These are phyloP conservation scores for Sebastolobus alascanus DNA, from an alignment of 2,797 vertebrate species.

Conservation along the genomic window DNA sequence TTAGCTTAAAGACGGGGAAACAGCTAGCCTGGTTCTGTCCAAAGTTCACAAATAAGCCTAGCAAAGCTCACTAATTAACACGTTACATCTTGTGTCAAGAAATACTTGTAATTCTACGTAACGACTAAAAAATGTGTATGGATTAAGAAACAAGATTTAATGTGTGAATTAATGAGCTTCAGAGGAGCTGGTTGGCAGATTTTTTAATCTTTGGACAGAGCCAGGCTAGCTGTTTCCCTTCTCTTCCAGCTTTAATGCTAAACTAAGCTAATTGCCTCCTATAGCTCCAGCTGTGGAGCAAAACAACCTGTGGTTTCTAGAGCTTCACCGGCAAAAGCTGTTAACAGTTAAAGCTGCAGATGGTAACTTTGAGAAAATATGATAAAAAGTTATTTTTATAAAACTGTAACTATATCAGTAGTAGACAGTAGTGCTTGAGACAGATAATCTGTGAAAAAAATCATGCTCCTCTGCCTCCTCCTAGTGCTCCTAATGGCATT, in stretches of 20 bases:
- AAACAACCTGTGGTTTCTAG: not conserved
- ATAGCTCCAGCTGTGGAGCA: not conserved
- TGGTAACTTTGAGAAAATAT: fast-evolving
- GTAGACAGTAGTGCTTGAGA: too few species aligned
- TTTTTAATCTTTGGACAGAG: not conserved
- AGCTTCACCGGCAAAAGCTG: not conserved
- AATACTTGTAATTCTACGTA: not conserved
- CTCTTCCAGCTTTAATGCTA: not conserved
- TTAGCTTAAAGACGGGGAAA: not conserved
- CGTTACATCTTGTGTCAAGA: not conserved
- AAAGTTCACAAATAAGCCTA: not conserved
- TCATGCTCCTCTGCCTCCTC: too few species aligned
- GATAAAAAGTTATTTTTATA: too few species aligned
- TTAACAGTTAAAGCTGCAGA: too few species aligned
- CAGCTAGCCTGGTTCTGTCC: not conserved
- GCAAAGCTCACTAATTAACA: not conserved
- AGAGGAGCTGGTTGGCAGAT: not conserved
- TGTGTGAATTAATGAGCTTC: not conserved
- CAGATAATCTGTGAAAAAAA: too few species aligned
- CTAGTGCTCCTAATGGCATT: too few species aligned
- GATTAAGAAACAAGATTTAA: not conserved
- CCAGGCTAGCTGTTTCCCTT: fast-evolving
- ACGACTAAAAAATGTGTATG: not conserved
- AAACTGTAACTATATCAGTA: too few species aligned
- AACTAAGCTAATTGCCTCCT: not conserved